phyloP scores from a whole-genome alignment of 2,888 invertebrate species.

The Caenorhabditis wallacei region DNA sequence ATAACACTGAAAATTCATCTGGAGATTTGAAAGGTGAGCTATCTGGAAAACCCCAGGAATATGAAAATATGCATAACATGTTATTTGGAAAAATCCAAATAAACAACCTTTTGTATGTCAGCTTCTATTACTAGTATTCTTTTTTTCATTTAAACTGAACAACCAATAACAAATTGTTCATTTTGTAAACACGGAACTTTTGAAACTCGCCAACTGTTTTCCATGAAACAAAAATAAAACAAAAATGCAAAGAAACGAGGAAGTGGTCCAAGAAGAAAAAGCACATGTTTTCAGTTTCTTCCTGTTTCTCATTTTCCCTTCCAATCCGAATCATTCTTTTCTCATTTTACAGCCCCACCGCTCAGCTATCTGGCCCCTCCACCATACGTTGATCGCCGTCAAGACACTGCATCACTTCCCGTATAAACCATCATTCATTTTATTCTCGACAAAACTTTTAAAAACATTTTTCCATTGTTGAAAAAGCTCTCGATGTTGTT shows the following conservation, averaged over 20 bases:
- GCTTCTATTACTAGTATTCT: too few species aligned
- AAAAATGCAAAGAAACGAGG: constrained; percentile 1
- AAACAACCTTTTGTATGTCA: too few species aligned
- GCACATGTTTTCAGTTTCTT: constrained; percentile 14
- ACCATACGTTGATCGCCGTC: constrained; percentile 50
- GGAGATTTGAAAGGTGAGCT: constrained; percentile 23
- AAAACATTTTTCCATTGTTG: constrained; percentile 32
- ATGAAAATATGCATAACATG: not conserved
- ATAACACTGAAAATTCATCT: constrained; percentile 1
- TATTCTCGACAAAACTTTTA: not conserved
- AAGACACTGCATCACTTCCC: constrained; percentile 31
- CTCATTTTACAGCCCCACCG: constrained; percentile 61
- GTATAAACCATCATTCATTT: constrained; percentile 1
- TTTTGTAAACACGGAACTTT: not conserved
- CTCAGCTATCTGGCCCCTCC: constrained; percentile 62
- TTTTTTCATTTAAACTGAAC: too few species aligned
- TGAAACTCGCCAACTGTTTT: constrained; percentile 6
- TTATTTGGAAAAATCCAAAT: not conserved
- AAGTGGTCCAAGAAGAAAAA: not conserved
- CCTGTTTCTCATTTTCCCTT: constrained; percentile 13
- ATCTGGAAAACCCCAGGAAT: not conserved
- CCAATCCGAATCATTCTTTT: not conserved
- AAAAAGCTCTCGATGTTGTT: constrained; percentile 28
- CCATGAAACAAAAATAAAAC: not conserved
- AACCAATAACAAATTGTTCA: too few species aligned